Evolutionary conservation across 2,888 invertebrate genomes (phyloP).

Genomic region (Philaethria dido): DNA sequence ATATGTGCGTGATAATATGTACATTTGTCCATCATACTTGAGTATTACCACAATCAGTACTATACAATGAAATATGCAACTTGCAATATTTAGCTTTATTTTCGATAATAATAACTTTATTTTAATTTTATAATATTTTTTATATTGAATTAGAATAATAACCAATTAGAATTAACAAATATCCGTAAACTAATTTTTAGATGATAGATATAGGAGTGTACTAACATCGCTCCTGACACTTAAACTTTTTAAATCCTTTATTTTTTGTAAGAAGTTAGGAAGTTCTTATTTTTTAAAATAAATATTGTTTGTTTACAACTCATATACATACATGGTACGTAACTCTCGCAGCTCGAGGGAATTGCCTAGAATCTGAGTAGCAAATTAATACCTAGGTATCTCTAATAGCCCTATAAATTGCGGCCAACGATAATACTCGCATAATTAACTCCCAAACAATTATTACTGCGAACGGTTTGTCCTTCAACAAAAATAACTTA

Average conservation of each 20-base stretch:
- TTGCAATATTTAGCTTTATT: too few species aligned
- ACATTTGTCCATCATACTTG: too few species aligned
- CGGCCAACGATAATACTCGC: conserved; percentile 14
- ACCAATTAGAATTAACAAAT: too few species aligned
- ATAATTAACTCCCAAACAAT: conserved; percentile 30
- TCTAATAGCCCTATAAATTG: conserved; percentile 36
- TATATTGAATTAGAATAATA: background rate
- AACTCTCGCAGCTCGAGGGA: conserved; percentile 5
- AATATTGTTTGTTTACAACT: background rate
- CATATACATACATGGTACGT: background rate
- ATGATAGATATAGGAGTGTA: too few species aligned
- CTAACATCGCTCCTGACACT: too few species aligned
- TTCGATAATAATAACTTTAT: background rate
- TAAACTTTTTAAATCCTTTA: background rate
- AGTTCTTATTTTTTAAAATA: background rate
- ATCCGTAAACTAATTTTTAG: too few species aligned
- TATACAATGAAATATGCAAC: too few species aligned
- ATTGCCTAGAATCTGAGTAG: conserved; percentile 32
- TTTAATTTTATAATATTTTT: background rate
- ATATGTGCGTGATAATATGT: background rate
- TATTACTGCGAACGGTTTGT: conserved; percentile 11
- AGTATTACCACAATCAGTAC: too few species aligned
- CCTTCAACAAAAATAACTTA: conserved; percentile 9
- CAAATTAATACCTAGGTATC: conserved; percentile 33
- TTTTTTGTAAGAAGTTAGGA: background rate